Evolutionary conservation across 2,113 vertebrate species (phyloP).

Genomic region (Castor canadensis): DNA sequence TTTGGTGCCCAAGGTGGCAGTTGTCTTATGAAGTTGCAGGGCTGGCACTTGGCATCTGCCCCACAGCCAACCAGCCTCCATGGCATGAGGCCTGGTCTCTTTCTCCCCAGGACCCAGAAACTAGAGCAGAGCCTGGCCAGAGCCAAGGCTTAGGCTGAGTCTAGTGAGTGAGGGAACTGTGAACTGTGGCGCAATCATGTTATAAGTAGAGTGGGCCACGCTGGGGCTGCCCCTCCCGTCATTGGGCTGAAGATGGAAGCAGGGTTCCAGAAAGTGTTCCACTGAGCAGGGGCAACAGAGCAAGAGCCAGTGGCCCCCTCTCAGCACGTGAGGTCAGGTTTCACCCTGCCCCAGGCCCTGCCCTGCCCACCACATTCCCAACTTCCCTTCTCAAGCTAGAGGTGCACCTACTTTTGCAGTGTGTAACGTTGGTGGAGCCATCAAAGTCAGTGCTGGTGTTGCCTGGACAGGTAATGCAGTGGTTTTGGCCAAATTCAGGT

Average conservation of each 20-base stretch:
- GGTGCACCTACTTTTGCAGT: conserved; percentile 88
- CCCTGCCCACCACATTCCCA: rapidly evolving
- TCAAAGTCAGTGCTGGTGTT: conserved; percentile 91
- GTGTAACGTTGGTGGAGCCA: conserved; percentile 88
- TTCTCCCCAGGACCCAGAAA: neutral
- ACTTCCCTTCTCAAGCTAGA: rapidly evolving
- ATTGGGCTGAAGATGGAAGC: rapidly evolving
- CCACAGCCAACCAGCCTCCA: no score
- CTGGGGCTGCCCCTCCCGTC: no score
- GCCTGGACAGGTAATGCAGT: conserved; percentile 88
- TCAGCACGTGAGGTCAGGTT: rapidly evolving
- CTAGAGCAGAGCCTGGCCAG: neutral
- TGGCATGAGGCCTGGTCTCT: neutral
- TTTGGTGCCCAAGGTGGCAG: rapidly evolving
- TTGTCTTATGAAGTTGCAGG: neutral
- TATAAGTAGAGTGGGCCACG: neutral
- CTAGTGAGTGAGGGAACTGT: rapidly evolving
- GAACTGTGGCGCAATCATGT: rapidly evolving
- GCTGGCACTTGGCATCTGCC: neutral
- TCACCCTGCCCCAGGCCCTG: rapidly evolving
- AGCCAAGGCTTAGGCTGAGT: rapidly evolving
- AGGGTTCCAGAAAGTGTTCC: neutral
- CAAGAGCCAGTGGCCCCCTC: neutral
- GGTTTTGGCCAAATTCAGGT: conserved; percentile 89
- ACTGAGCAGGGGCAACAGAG: rapidly evolving